A percentile compares a stretch with the other conserved stretches of the same genome.
Conservation (phyloP, 1,140 invertebrate species). For the Drosophila sturtevanti region DNA sequence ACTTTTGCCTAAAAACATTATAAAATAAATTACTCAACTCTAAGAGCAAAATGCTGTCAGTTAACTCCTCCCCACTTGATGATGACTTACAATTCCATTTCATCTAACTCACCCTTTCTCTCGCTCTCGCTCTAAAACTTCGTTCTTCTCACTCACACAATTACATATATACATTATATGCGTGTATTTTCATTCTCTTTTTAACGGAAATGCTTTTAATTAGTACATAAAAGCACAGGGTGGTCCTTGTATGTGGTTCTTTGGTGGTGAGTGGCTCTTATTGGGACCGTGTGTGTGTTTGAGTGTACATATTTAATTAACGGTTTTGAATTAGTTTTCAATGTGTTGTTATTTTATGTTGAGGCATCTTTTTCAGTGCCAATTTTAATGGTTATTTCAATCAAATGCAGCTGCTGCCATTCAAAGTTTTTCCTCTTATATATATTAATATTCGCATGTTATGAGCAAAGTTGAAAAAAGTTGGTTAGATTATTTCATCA, state of each 20-base stretch:
- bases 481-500: conserved; percentile 7
- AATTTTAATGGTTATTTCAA: neutral
- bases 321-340: conserved; percentile 64
- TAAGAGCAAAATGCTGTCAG: conserved; percentile 60
- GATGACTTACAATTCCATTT: conserved; percentile 36
- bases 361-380: neutral
- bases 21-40: conserved; percentile 41
- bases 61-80: conserved; percentile 10
- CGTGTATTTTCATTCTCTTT: conserved; percentile 18
- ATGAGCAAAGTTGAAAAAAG: conserved; percentile 10
- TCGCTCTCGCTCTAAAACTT: too few species aligned
- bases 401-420: conserved; percentile 6
- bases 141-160: neutral
- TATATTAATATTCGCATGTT: too few species aligned
- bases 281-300: neutral
- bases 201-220: conserved; percentile 45
- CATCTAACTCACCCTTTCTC: neutral
- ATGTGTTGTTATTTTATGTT: conserved; percentile 27
- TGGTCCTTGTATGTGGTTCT: conserved; percentile 37
- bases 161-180: conserved; percentile 19
- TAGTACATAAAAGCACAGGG: conserved; percentile 49
- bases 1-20: conserved; percentile 12
- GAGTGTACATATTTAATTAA: conserved; percentile 58
- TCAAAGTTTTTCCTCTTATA: neutral
- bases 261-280: conserved; percentile 21